Evolutionary conservation across 2,797 vertebrate species (phyloP), one percentile per base, ranked within the genome.

Genomic region (Dryobates pubescens): DNA sequence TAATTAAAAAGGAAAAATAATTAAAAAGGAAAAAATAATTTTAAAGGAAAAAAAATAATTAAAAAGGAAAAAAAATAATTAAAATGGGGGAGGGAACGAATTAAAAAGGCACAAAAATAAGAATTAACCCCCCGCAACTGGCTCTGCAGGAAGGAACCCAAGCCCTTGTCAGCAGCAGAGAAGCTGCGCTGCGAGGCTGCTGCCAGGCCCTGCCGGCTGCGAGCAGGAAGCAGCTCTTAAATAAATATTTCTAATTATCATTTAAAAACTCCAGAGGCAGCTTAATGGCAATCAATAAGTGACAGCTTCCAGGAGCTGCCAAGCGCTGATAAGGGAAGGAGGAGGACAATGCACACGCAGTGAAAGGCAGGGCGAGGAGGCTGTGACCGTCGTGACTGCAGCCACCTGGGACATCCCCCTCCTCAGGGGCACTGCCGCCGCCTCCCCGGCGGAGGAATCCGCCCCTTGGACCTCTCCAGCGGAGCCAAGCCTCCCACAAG

Each of bases 241-340:
- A 0, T 70, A 70, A 74, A 51, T 41, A 56, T 53, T 67, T 71
- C 67, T 62, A 80, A 83, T 72, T 81, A 67, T 82, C 51, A 56
- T 86, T 38, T 57, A 41, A 76, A 84, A 87, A 87, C 59, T 71
- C 47, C 8, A 47, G 64, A 38, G 74, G 59, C 67, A 83, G 54
- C 74, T 57, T 41, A 61, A 74, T 14, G 61, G 79, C 57, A 57
- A 91, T 77, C 73, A 91, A 91, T 88, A 86, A 1, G 9, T 69
- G 82, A 69, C 84, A 85, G 76, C 56, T 73, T 20, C 30, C 26
- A 49, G 54, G 85, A 77, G 81, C 81, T 88, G 83, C 36, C 14
- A n/a, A 56, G 74, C 22, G 32, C 34, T 77, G 89, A 91, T 77
- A 91, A 93, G 76, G 65, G 72, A 78, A 91, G 81, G 14, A 38